phyloP scores from a whole-genome alignment of 1,140 invertebrate species.

The Caenorhabditis elegans region WBcel235 BX284603.4:6806001-6806500 shows the following conservation, averaged over 20 bases:
- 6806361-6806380: constrained; percentile 14
- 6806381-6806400: constrained; percentile 32
- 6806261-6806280: too few species aligned
- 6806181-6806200: too few species aligned
- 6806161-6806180: too few species aligned
- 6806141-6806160: too few species aligned
- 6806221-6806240: not conserved
- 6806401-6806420: constrained; percentile 34
- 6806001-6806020: not conserved
- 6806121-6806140: too few species aligned
- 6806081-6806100: too few species aligned
- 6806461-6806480: not conserved
- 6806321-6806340: constrained; percentile 30
- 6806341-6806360: constrained; percentile 23
- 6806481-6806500: not conserved
- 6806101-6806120: too few species aligned
- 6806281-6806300: too few species aligned
- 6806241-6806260: too few species aligned
- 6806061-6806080: not conserved
- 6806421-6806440: constrained; percentile 9
- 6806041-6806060: not conserved
- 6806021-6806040: not conserved
- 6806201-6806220: not conserved
- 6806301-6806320: not conserved
- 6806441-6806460: not conserved